Percentiles rank a stretch among this genome's conserved stretches.
Conservation (phyloP, 2,888 invertebrate genomes). For the Stenodera caucasica region DNA sequence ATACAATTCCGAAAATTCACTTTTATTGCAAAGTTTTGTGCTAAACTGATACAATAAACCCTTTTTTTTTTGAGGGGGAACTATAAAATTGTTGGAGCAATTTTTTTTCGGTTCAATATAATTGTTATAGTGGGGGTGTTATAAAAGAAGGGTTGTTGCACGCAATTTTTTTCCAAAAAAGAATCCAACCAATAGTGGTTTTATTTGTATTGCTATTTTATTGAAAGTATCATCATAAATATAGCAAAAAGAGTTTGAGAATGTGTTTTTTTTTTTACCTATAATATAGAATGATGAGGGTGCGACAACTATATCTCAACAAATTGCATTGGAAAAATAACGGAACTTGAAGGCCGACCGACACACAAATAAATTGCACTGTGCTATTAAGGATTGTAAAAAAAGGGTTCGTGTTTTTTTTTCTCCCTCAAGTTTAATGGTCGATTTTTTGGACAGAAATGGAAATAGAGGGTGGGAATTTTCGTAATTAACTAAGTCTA, state of each 20-base stretch:
- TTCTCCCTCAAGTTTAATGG: not conserved
- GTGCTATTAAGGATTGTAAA: not conserved
- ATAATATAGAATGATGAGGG: constrained; percentile 1
- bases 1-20: too few species aligned
- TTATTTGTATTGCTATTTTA: not conserved
- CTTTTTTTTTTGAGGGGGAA: not conserved
- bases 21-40: not conserved
- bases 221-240: too few species aligned
- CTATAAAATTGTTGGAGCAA: not conserved
- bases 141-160: constrained; percentile 2
- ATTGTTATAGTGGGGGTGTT: not conserved
- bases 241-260: not conserved
- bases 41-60: not conserved
- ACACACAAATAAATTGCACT: constrained; percentile 8
- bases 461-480: not conserved
- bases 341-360: constrained; percentile 5
- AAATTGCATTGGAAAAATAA: constrained; percentile 5
- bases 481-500: constrained; percentile 1
- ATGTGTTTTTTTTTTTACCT: not conserved
- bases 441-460: not conserved
- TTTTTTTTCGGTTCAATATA: not conserved
- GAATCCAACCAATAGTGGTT: not conserved
- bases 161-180: not conserved
- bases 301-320: not conserved
- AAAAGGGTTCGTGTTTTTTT: not conserved